Conservation (phyloP, 1,140 invertebrate genomes). For the Dreissena polymorpha region DNA sequence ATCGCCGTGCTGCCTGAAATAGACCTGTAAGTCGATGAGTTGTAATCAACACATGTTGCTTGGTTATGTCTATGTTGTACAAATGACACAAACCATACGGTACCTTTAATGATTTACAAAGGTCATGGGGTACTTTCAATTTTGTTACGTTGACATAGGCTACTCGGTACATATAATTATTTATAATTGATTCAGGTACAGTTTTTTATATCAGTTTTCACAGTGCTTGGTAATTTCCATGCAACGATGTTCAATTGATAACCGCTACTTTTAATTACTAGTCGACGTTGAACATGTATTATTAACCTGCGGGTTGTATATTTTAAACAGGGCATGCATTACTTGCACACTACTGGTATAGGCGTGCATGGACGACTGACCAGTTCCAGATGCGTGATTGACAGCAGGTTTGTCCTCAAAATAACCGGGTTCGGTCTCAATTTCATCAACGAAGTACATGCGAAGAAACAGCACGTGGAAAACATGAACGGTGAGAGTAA, state of each 20-base stretch:
- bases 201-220: not conserved
- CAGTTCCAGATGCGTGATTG: constrained; percentile 94
- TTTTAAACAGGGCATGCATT: constrained; percentile 71
- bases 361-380: constrained; percentile 96
- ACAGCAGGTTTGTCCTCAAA: constrained; percentile 96
- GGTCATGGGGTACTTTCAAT: too few relatives aligned
- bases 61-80: too few relatives aligned
- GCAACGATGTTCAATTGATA: not conserved
- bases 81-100: too few relatives aligned
- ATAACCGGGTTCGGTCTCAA: constrained; percentile 92
- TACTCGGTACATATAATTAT: too few relatives aligned
- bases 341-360: constrained; percentile 91
- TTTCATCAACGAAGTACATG: not conserved
- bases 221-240: not conserved
- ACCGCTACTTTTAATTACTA: not conserved
- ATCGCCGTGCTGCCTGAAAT: too few relatives aligned
- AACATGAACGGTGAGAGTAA: not conserved
- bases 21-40: too few relatives aligned
- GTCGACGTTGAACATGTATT: not conserved
- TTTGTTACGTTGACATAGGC: too few relatives aligned
- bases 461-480: not conserved
- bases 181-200: too few relatives aligned
- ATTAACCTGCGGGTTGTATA: not conserved
- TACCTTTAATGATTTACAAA: too few relatives aligned
- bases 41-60: too few relatives aligned